Evolutionary conservation across 2,888 invertebrate genomes (phyloP), one percentile per base, ranked within the genome.

Genomic region (Lasioglossum zephyrum): DNA sequence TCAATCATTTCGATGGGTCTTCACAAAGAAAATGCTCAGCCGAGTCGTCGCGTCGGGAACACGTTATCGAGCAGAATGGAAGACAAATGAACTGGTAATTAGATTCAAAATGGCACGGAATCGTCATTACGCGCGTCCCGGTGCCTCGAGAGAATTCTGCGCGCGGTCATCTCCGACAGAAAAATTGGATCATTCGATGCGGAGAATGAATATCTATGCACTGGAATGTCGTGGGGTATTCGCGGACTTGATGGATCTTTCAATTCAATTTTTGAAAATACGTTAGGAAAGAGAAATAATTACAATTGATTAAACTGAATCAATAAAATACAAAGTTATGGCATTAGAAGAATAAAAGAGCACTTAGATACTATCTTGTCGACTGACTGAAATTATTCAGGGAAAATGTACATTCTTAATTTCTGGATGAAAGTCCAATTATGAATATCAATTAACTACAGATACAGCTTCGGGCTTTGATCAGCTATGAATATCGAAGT

Each of bases 21-120:
- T 6, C 22, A 11, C 39, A 69, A 69, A 69, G 69, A 39, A 22
- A 69, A 69, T 39, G 22, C 22, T 39, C 39, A 22, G 22, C 2
- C 39, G 22, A 16, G 8, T 39, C 22, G 39, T 22, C 5, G 18
- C 22, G 8, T 3, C 39, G 9, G 3, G 4, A 4, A 69, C 39
- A 4, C 66, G 18, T 36, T 66, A 66, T 8, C 66, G 6, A 16
- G 66, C 66, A 66, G 66, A 69, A 69, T 39, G 39, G 69, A 69
- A 69, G 69, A 69, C 39, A 69, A 69, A 39, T 39, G 69, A 69
- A 44, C 3, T 66, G 69, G 22, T 41, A 49, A 41, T 75, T 47
- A 26, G 22, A 26, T 69, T 69, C 69, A 69, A 36, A 69, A 69
- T 36, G 31, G 66, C 66, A 36, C 31, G 31, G 18, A 31, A 31